These are phyloP conservation scores for Sebastes itinus DNA, from an alignment of 2,797 vertebrate genomes.

Conservation along the genomic window DNA sequence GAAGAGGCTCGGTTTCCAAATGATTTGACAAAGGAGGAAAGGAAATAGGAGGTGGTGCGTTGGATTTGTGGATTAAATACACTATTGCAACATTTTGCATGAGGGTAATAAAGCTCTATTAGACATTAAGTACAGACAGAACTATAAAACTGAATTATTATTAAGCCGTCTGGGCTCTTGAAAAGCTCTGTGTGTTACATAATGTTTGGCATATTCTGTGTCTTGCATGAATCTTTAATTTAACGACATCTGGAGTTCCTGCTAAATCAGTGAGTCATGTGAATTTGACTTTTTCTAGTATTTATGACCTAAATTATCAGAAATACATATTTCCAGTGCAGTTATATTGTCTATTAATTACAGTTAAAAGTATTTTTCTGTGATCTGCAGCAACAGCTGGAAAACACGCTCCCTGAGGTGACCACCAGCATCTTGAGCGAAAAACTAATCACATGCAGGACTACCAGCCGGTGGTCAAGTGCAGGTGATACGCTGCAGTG, in stretches of 20 bases:
- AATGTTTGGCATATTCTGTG: not conserved
- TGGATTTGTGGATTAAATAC: constrained; percentile 25
- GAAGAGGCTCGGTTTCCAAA: constrained; percentile 33
- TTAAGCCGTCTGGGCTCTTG: not conserved
- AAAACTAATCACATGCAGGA: constrained; percentile 14
- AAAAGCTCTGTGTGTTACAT: not conserved
- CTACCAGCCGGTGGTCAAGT: constrained; percentile 22
- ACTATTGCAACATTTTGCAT: constrained; percentile 14
- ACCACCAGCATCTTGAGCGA: constrained; percentile 18
- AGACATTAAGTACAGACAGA: constrained; percentile 9
- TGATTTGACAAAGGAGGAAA: constrained; percentile 49
- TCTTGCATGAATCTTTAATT: not conserved
- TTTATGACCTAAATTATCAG: constrained; percentile 8
- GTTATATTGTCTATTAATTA: not conserved
- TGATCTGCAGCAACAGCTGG: not conserved
- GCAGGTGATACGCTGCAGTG: constrained; percentile 23
- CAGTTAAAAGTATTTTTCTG: not conserved
- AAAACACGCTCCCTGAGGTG: not conserved
- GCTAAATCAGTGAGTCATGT: not conserved
- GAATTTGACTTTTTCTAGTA: not conserved
- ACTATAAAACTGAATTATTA: not conserved
- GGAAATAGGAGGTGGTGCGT: constrained; percentile 36
- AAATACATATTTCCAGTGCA: not conserved
- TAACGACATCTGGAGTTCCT: not conserved
- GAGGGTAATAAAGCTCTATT: not conserved